Percentiles rank a stretch among this genome's conserved stretches.
These are phyloP conservation scores for Pygmarrhopalites habei DNA, from an alignment of 1,140 invertebrate species.

Conservation along the genomic window DNA sequence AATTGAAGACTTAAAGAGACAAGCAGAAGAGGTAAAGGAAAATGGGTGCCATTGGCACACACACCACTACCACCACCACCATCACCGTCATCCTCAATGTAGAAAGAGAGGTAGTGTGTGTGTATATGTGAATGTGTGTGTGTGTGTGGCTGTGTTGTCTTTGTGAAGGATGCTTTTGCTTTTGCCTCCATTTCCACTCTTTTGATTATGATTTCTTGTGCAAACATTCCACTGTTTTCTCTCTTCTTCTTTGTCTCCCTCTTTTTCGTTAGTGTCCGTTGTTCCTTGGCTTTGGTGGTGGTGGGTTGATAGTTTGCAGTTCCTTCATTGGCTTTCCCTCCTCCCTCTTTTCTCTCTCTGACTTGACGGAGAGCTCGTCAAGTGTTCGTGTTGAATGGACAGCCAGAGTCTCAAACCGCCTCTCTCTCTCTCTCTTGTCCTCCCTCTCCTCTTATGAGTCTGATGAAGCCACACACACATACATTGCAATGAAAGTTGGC, in stretches of 20 bases:
- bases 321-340: background rate
- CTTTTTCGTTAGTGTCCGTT: too few species aligned
- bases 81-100: too few species aligned
- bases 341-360: background rate
- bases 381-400: conserved; percentile 7
- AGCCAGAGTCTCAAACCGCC: background rate
- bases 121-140: background rate
- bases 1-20: too few species aligned
- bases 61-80: too few species aligned
- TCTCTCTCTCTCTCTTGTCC: background rate
- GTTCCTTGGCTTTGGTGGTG: too few species aligned
- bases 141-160: background rate
- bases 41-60: too few species aligned
- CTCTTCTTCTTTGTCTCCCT: background rate
- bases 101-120: background rate
- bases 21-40: too few species aligned
- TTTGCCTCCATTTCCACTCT: conserved; percentile 14
- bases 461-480: too few species aligned
- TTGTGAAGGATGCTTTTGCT: background rate
- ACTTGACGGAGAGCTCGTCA: background rate
- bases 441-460: too few species aligned
- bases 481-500: background rate
- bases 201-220: conserved; percentile 38
- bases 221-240: conserved; percentile 28
- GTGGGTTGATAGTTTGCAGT: too few species aligned